Evolutionary conservation across 2,888 invertebrate species (phyloP), one percentile per base, ranked within the genome.

Genomic region (Blera fallax): DNA sequence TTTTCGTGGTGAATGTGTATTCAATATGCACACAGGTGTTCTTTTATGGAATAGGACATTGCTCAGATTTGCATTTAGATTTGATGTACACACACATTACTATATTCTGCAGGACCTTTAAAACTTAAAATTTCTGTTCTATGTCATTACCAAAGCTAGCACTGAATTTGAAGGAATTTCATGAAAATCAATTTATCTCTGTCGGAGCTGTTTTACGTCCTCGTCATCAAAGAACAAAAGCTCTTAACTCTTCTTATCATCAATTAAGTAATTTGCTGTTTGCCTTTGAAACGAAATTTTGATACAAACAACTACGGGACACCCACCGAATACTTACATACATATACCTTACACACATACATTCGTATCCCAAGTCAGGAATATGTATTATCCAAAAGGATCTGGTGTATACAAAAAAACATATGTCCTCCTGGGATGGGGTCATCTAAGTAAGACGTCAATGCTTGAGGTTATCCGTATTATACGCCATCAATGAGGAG

Each of bases 241-340:
- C 34, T 52, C 29, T 43, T 45, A 64, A 32, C 43, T 34, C 7
- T 54, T 54, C 24, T 56, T 8, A 32, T 60, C 72, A 76, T 67
- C 56, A 58, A 76, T 76, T 76, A 67, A 76, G 54, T 45, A 76
- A 58, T 50, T 72, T 50, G 45, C n/a, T 69, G 18, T 65, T 37
- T 58, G 29, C 14, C 40, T 56, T 58, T 6, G 34, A 58, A 48
- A 32, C 0, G 18, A 65, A 56, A 54, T 4, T 27, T 29, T 29
- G 14, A 52, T 16, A 56, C 54, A 69, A 62, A 62, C 16, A 62
- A 62, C 29, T 4, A 0, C 4, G 50, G n/a, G n/a, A 21, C 27
- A 27, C 24, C 48, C 10, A 50, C n/a, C n/a, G 16, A 29, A n/a
- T n/a, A 29, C 8, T 3, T 24, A 52, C 14, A n/a, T n/a, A n/a